Percentiles rank a stretch among this genome's conserved stretches.
phyloP scores from a whole-genome alignment of 2,797 vertebrate species.

The Acanthopagrus latus region DNA sequence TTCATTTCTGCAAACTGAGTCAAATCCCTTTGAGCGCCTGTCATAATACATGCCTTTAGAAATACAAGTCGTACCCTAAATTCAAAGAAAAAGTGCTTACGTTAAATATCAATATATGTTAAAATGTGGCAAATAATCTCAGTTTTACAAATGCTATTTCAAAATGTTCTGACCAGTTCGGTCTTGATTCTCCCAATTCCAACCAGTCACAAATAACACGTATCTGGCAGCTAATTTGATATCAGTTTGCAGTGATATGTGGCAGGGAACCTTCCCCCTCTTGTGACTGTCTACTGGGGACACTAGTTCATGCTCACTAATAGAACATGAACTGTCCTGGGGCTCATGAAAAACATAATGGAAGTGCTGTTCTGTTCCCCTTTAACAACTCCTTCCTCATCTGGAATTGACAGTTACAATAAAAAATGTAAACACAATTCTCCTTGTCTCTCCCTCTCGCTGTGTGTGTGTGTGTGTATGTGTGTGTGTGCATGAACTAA shows the following conservation, averaged over 20 bases:
- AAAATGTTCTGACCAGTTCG: slow-evolving; percentile 8
- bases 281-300: slow-evolving; percentile 46
- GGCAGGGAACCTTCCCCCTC: slow-evolving; percentile 24
- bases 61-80: slow-evolving; percentile 17
- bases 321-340: slow-evolving; percentile 74
- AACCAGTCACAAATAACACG: slow-evolving; percentile 37
- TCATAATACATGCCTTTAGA: slow-evolving; percentile 44
- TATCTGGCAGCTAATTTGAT: slow-evolving; percentile 48
- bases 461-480: slow-evolving; percentile 20
- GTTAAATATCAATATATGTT: too few relatives aligned
- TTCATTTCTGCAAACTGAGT: slow-evolving; percentile 38
- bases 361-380: slow-evolving; percentile 59
- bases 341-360: slow-evolving; percentile 74
- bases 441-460: slow-evolving; percentile 20
- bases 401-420: slow-evolving; percentile 63
- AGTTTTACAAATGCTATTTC: too few relatives aligned
- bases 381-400: slow-evolving; percentile 75
- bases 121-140: slow-evolving; percentile 16
- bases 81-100: slow-evolving; percentile 4
- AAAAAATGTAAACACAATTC: slow-evolving; percentile 74
- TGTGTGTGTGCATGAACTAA: slow-evolving; percentile 46
- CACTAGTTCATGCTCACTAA: slow-evolving; percentile 68
- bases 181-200: slow-evolving; percentile 31
- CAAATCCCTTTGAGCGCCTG: slow-evolving; percentile 41
- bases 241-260: slow-evolving; percentile 55